Evolutionary conservation across 2,888 invertebrate genomes (phyloP), one percentile per base, ranked within the genome.

Genomic region (Nomada fabriciana): DNA sequence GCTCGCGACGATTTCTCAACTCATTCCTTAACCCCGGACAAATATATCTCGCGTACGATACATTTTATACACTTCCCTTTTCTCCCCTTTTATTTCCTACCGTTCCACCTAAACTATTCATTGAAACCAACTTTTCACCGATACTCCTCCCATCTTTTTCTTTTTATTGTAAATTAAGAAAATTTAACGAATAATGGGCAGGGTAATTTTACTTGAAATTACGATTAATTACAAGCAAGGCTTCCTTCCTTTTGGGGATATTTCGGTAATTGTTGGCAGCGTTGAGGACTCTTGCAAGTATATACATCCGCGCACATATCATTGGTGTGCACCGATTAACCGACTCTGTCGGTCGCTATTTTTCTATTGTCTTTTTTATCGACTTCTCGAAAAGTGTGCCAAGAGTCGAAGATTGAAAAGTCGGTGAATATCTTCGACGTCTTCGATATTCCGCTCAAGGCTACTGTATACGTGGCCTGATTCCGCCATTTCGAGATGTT

Each of bases 1-100:
- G 60, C 77, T 81, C 79, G 76, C 83, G 80, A 86, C 89, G 87
- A 89, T 87, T 89, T 86, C 86, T 85, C 86, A 81, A 80, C 85
- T 89, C 89, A 80, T 88, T 87, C 80, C 80, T 78, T 83, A 86
- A 85, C 82, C 87, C 59, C 69, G 85, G 81, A 88, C 88, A 88
- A 88, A 88, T 89, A 85, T 89, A 88, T 88, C 65, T 85, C 83
- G 80, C 80, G 73, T 85, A 65, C 84, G 84, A 71, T 76, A 73
- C 73, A 52, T 81, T 76, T 82, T 76, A 82, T 68, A 64, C 73
- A n/a, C 82, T 72, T 47, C 25, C 59, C 11, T 11, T 10, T 7
- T 20, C 42, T 2, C 36, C 42, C 25, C 52, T 13, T 50, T 42
- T 47, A 57, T 47, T 50, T 29, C 47, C 42, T 7, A 2, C 50